A percentile compares a stretch with the other conserved stretches of the same genome.
Evolutionary conservation across 2,113 vertebrate genomes (phyloP).

Genomic region (Microcebus griseorufus): DNA sequence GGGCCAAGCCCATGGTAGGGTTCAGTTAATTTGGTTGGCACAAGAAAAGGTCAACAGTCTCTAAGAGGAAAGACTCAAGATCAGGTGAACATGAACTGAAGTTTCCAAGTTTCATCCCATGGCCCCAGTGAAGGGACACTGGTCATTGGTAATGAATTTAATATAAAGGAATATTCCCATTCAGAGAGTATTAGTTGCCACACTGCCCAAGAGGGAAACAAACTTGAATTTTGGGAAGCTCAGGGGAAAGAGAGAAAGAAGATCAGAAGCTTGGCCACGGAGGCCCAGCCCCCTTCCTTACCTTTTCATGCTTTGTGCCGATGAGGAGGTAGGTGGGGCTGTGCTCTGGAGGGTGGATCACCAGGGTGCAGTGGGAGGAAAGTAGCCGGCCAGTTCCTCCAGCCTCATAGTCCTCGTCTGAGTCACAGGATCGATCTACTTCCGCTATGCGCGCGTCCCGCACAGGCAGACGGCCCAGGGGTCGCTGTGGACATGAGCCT

Average conservation of each 20-base stretch:
- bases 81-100: background rate
- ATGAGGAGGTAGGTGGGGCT: constrained; percentile 95
- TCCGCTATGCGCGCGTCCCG: constrained; percentile 93
- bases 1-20: background rate
- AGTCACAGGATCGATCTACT: constrained; percentile 93
- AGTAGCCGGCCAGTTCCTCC: constrained; percentile 85
- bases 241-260: background rate
- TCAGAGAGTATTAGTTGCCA: background rate
- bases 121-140: background rate
- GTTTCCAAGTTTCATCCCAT: background rate
- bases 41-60: background rate
- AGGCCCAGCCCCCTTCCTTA: constrained; percentile 66
- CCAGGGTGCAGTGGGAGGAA: constrained; percentile 90
- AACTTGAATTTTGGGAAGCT: background rate
- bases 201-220: background rate
- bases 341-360: constrained; percentile 92
- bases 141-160: background rate
- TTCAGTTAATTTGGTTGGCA: background rate
- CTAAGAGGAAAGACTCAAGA: background rate
- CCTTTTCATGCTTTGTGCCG: constrained; percentile 94
- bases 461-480: constrained; percentile 94
- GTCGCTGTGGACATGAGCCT: constrained; percentile 87
- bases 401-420: constrained; percentile 91
- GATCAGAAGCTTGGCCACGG: background rate
- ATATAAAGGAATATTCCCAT: background rate